Evolutionary conservation across 2,113 vertebrate genomes (phyloP), one percentile per base, ranked within the genome.

Genomic region (Cariama cristata): DNA sequence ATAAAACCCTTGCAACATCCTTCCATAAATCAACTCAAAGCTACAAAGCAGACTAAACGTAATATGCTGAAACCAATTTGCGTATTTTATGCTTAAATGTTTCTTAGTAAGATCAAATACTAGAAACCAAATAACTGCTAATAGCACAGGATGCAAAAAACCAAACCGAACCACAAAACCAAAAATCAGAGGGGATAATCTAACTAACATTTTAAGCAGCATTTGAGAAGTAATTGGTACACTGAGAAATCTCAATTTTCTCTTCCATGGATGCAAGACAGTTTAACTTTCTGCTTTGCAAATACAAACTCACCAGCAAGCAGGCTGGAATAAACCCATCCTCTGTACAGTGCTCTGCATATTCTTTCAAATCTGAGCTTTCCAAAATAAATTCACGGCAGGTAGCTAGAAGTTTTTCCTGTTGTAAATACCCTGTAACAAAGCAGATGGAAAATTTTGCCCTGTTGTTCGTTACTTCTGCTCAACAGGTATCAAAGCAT

Each of bases 331-430:
- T 98, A 80, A 98, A 97, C 47, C 99, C 99, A 96, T 99, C 99
- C 92, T 98, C 99, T 11, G 98, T 98, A 83, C 98, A 99, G 96
- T 99, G 99, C 75, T 99, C 99, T 8, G 99, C 99, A 95, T 99
- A 99, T 94, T 99, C 99, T 94, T 99, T 99, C 96, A 99, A 98
- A 95, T 99, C 98, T n/a, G 99, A 98, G 86, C 99, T 99, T 98
- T 99, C 99, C 30, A 98, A 97, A 88, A 99, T 99, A 96, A 99
- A 99, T 3, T 99, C 98, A 96, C 98, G 98, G 97, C 98, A 99
- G 32, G 99, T 99, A 74, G 98, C 98, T 71, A 97, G 97, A 90
- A 99, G 98, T 35, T 99, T 99, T 97, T 99, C 99, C 90, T 99
- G 99, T 92, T 99, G 99, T 66, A 99, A 98, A 85, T 99, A 99